Evolutionary conservation across 2,888 invertebrate species (phyloP).

Genomic region (Agonopterix alstromeriana): DNA sequence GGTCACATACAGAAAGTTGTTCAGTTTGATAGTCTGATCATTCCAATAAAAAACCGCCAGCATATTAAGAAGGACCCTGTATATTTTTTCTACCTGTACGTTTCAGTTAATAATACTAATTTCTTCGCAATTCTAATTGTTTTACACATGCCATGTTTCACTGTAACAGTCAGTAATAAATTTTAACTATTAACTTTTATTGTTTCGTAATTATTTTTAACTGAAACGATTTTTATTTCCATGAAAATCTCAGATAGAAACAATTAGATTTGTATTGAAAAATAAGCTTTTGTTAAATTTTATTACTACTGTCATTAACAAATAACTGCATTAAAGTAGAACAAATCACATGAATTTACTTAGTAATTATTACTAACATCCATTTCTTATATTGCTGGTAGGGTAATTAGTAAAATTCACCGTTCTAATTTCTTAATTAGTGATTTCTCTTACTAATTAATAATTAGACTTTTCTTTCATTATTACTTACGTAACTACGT

Average conservation of each 20-base stretch:
- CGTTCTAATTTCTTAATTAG: slow-evolving; percentile 33
- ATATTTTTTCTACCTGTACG: no score
- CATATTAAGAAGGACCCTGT: no score
- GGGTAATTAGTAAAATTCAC: slow-evolving; percentile 19
- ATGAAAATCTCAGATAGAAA: no score
- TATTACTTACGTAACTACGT: slow-evolving; percentile 31
- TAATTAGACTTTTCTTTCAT: slow-evolving; percentile 28
- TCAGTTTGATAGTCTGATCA: no score
- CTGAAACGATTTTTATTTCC: no score
- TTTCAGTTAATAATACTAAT: neutral
- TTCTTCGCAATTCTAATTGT: slow-evolving; percentile 4
- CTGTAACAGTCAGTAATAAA: slow-evolving; percentile 7
- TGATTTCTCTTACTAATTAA: slow-evolving; percentile 34
- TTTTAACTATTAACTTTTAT: slow-evolving; percentile 3
- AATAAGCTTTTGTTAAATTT: no score
- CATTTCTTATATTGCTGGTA: slow-evolving; percentile 23
- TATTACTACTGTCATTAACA: neutral
- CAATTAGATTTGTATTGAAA: no score
- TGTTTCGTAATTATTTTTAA: neutral
- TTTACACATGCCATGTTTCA: neutral
- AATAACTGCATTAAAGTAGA: neutral
- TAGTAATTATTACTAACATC: slow-evolving; percentile 24
- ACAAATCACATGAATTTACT: slow-evolving; percentile 23
- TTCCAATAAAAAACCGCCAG: no score
- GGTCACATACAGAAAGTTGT: no score